Evolutionary conservation across 1,140 invertebrate genomes (phyloP).

Genomic region (Tetraneura akinire): DNA sequence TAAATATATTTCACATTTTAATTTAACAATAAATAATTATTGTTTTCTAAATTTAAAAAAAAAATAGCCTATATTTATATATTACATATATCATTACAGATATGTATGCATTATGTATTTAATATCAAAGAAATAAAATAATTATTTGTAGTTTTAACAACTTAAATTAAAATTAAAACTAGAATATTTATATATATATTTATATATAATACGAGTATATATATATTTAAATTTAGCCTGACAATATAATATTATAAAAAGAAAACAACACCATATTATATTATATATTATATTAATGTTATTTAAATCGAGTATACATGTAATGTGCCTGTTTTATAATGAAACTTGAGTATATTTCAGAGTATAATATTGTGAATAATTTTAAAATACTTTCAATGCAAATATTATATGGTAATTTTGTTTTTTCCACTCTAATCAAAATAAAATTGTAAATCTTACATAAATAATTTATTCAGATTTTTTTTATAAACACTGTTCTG

Average conservation of each 20-base stretch:
- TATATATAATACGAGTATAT: no score
- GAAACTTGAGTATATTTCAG: constrained; percentile 5
- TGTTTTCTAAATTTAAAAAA: not conserved
- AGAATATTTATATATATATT: no score
- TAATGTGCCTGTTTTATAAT: constrained; percentile 31
- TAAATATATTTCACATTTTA: constrained; percentile 15
- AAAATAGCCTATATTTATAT: not conserved
- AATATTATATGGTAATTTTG: not conserved
- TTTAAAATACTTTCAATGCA: not conserved
- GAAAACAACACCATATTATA: no score
- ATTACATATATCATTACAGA: not conserved
- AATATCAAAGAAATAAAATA: constrained; percentile 23
- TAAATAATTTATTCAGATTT: not conserved
- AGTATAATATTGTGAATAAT: not conserved
- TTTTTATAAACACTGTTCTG: not conserved
- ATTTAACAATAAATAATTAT: constrained; percentile 7
- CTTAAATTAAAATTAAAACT: constrained; percentile 7
- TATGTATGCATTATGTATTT: constrained; percentile 12
- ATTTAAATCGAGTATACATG: constrained; percentile 11
- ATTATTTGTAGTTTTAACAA: not conserved
- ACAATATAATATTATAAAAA: constrained; percentile 29
- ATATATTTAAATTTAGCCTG: constrained; percentile 29
- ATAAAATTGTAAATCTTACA: not conserved
- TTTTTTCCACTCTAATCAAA: not conserved
- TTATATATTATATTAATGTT: not conserved